These are phyloP conservation scores for Onychorhynchus coronatus DNA, from an alignment of 2,113 vertebrate genomes.

Conservation along the genomic window DNA sequence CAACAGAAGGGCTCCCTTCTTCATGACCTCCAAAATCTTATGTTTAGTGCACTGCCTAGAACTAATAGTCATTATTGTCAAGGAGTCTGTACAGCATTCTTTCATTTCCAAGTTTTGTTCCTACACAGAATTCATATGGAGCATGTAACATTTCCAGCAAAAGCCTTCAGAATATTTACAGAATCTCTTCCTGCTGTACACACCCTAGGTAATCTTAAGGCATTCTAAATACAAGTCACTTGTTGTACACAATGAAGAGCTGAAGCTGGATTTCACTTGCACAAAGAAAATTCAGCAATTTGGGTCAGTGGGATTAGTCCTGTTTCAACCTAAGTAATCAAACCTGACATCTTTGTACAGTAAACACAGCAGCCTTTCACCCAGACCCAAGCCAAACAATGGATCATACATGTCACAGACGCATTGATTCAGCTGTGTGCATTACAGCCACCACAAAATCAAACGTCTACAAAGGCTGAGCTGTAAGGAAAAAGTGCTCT, in stretches of 20 bases:
- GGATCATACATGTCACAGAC: neutral
- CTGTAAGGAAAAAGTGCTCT: neutral
- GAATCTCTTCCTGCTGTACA: neutral
- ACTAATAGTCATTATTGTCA: neutral
- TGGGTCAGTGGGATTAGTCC: slow-evolving; percentile 5
- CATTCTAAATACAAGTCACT: neutral
- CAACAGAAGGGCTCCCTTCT: neutral
- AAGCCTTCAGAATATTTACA: neutral
- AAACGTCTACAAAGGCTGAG: neutral
- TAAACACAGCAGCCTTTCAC: neutral
- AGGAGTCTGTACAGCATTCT: neutral
- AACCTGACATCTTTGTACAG: neutral
- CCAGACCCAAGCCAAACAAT: neutral
- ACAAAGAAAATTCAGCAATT: slow-evolving; percentile 23
- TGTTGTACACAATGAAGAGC: neutral
- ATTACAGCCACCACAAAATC: neutral
- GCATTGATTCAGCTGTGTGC: neutral
- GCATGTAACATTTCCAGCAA: neutral
- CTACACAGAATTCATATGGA: neutral
- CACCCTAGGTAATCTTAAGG: neutral
- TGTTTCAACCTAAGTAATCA: slow-evolving; percentile 4
- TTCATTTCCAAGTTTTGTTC: neutral
- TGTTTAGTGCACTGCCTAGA: neutral
- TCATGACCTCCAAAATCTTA: neutral
- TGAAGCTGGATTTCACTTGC: slow-evolving; percentile 2